Base-by-base conservation (phyloP, 2,888 invertebrate genomes). In the Exocentrus adspersus region DNA sequence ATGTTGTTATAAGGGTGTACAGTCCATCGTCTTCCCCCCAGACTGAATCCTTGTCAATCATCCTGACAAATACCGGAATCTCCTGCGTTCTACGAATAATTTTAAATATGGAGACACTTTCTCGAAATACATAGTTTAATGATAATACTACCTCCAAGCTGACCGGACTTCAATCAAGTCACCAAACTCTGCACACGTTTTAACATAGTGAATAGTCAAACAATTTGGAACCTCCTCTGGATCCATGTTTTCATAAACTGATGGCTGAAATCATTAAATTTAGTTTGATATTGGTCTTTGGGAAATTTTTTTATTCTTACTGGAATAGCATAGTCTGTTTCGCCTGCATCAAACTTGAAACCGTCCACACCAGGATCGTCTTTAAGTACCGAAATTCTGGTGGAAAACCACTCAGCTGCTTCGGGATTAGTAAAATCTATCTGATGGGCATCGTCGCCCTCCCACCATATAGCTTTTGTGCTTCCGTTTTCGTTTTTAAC, bases 341-440 rank as follows among this genome's bases (percentile, higher is more conserved):
- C 93, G 20, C 93, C 94, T 41, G 93, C 93, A 75, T 93, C 92
- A 74, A 94, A 93, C 81, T 93, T 93, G 70, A 92, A 88, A 60
- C 89, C 88, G 73, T 91, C 90, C 17, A 94, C 87, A 0, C 88
- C 90, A 61, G 88, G 88, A 3, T 86, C 84, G 0, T 84, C 81
- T 68, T 88, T 82, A 1, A 95, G 70, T 3, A 79, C 75, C 52
- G 83, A 83, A 20, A 88, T 75, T 59, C 87, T 82, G 2, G 78
- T 74, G 0, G 84, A 78, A 80, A 85, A 89, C 89, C 89, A 89
- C 1, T 83, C 72, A 0, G 85, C 84, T 0, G 91, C 91, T 16
- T 86, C 85, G 0, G 86, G 83, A 77, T 92, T 92, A 0, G 92
- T 91, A 75, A 91, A 90, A 81, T 94, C 93, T 20, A 94, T 83